A percentile compares a stretch with the other conserved stretches of the same genome.
These are phyloP conservation scores for Canis aureus DNA, from an alignment of 2,113 vertebrate species.

Conservation along the genomic window DNA sequence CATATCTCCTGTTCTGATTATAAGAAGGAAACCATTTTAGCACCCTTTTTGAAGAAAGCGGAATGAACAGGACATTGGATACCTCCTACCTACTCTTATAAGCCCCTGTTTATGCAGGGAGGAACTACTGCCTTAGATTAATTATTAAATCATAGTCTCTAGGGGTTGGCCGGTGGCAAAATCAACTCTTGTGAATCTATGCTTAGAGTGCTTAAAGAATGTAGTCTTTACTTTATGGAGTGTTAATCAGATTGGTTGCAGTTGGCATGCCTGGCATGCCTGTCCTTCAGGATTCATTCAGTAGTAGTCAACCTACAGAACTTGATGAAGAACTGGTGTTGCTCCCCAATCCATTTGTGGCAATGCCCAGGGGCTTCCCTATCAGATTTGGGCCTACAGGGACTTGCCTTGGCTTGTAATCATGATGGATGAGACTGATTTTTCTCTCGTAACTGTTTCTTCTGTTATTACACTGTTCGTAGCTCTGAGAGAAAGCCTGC, in stretches of 20 bases:
- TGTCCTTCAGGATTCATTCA: background rate
- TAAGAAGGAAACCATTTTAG: background rate
- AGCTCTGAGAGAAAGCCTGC: background rate
- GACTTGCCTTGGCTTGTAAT: background rate
- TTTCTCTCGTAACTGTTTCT: background rate
- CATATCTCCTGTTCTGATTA: background rate
- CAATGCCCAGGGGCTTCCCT: background rate
- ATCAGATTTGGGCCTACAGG: background rate
- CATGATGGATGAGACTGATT: background rate
- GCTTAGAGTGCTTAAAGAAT: background rate
- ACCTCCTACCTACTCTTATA: background rate
- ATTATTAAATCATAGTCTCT: background rate
- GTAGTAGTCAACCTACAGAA: background rate
- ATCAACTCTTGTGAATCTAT: background rate
- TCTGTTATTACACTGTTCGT: background rate
- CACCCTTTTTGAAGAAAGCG: background rate
- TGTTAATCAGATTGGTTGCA: background rate
- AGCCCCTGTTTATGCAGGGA: background rate
- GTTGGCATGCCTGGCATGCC: background rate
- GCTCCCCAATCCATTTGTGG: background rate
- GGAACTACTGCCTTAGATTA: background rate
- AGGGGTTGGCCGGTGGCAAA: background rate
- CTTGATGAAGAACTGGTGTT: background rate
- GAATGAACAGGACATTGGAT: background rate
- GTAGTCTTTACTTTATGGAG: background rate